phyloP scores from a whole-genome alignment of 2,113 vertebrate species.

The Amblyornis subalaris region DNA sequence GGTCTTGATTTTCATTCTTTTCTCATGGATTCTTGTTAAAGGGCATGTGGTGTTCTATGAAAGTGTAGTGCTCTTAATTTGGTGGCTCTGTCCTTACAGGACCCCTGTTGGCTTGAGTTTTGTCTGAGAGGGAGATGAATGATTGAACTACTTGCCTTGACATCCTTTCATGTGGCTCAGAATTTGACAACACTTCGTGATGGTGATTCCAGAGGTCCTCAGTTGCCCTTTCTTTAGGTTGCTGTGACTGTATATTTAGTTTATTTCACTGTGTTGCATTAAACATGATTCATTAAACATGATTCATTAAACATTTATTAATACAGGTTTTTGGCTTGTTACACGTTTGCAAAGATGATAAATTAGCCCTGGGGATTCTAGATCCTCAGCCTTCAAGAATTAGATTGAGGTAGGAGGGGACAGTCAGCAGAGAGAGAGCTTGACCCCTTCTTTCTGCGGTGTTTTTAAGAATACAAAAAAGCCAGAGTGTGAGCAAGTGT shows the following conservation, averaged over 20 bases:
- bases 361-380: background rate
- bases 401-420: background rate
- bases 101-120: background rate
- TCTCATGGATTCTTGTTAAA: background rate
- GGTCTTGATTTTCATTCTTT: background rate
- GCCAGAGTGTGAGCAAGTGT: background rate
- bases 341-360: background rate
- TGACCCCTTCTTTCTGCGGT: background rate
- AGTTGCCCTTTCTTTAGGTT: background rate
- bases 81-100: background rate
- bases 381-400: background rate
- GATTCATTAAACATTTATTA: background rate
- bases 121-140: background rate
- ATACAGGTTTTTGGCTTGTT: background rate
- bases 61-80: background rate
- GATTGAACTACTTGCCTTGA: background rate
- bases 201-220: background rate
- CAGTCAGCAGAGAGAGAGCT: background rate
- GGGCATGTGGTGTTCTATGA: background rate
- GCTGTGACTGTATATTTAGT: background rate
- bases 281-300: background rate
- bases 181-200: background rate
- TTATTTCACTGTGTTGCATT: background rate
- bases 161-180: background rate
- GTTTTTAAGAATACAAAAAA: background rate